phyloP scores from a whole-genome alignment of 2,797 vertebrate species.

The Hapalemur alaotrensis region DNA sequence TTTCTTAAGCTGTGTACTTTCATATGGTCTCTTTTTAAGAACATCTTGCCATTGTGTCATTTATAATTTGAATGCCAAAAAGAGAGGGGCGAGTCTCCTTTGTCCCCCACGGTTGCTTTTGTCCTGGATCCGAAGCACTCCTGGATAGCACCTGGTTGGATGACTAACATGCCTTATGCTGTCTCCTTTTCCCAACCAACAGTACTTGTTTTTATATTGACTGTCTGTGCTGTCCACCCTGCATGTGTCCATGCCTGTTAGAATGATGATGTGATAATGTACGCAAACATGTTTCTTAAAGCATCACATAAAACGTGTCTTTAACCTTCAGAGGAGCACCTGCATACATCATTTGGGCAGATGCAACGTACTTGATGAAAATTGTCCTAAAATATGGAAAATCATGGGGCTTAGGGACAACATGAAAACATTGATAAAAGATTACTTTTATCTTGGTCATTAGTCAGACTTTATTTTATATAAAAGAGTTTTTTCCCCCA shows the following conservation, averaged over 20 bases:
- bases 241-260: accelerated
- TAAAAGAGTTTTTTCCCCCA: not conserved
- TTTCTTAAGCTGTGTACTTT: accelerated
- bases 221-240: accelerated
- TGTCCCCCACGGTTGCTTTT: too few species aligned
- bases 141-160: accelerated
- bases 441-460: not conserved
- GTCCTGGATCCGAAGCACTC: too few species aligned
- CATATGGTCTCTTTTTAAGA: not conserved
- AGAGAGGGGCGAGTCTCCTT: not conserved
- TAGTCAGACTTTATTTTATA: too few species aligned
- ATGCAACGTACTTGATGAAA: accelerated
- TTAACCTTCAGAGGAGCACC: accelerated
- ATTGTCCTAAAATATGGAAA: not conserved
- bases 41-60: not conserved
- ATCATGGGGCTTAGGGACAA: not conserved
- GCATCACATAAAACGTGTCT: accelerated
- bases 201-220: accelerated
- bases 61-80: not conserved
- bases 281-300: not conserved
- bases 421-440: accelerated
- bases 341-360: not conserved
- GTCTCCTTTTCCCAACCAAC: accelerated
- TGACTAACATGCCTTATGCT: accelerated
- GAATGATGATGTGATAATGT: accelerated